These are phyloP conservation scores for Arvicanthis niloticus DNA, from an alignment of 2,113 vertebrate genomes.

Conservation along the genomic window DNA sequence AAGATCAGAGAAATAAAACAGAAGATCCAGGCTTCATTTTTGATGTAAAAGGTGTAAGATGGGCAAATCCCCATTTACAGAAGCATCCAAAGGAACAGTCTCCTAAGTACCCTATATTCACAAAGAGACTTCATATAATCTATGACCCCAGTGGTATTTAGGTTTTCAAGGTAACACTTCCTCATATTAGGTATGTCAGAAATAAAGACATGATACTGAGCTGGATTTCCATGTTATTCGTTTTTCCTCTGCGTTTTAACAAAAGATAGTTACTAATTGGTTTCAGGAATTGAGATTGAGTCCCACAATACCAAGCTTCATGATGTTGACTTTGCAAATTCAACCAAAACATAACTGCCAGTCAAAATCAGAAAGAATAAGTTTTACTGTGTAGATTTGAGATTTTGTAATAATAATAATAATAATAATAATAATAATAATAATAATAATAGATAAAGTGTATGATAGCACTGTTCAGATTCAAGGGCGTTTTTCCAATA, in stretches of 20 bases:
- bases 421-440: too few relatives aligned
- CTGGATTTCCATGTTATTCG: neutral
- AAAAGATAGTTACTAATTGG: constrained; percentile 1
- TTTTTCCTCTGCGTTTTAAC: neutral
- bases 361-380: constrained; percentile 41
- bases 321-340: neutral
- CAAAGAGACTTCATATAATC: neutral
- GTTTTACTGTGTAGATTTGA: neutral
- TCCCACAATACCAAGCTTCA: neutral
- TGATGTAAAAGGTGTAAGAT: neutral
- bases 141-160: neutral
- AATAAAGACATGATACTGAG: neutral
- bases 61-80: neutral
- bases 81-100: neutral
- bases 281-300: neutral
- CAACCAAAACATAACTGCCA: neutral
- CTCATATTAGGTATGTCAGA: neutral
- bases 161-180: neutral
- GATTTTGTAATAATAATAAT: neutral
- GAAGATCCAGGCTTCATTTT: neutral
- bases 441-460: constrained; percentile 28
- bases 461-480: constrained; percentile 16
- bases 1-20: neutral
- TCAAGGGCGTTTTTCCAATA: constrained; percentile 50
- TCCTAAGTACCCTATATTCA: neutral